Evolutionary conservation across 2,797 vertebrate species (phyloP).

Genomic region (Meriones psammophilus): DNA sequence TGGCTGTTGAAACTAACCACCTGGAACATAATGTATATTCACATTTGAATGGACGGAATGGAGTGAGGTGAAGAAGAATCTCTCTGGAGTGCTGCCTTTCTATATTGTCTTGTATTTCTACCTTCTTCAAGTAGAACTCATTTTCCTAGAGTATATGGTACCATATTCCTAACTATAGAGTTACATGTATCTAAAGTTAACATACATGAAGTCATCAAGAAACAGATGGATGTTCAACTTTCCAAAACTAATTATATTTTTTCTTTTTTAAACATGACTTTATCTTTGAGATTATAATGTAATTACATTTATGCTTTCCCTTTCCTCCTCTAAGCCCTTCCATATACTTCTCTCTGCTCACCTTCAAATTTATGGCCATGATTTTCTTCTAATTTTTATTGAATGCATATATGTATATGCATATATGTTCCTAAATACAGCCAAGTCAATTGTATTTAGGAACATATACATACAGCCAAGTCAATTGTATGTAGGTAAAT

Average conservation of each 20-base stretch:
- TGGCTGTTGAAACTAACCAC: constrained; percentile 3
- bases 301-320: background rate
- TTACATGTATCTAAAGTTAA: constrained; percentile 62
- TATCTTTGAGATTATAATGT: background rate
- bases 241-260: constrained; percentile 69
- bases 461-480: background rate
- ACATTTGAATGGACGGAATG: background rate
- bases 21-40: background rate
- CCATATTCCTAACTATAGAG: constrained; percentile 28
- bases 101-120: background rate
- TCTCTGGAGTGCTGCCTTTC: background rate
- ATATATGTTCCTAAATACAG: background rate
- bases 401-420: background rate
- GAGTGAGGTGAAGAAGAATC: background rate
- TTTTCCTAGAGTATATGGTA: background rate
- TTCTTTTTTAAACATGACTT: background rate
- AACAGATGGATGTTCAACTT: constrained; percentile 63
- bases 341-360: too few species aligned
- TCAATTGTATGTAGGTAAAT: background rate
- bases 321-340: background rate
- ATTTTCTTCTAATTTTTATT: background rate
- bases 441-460: background rate
- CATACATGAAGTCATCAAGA: constrained; percentile 62
- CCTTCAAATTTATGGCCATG: background rate
- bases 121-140: background rate